A percentile compares a stretch with the other conserved stretches of the same genome.
Conservation (phyloP, 2,888 invertebrate genomes). For the Hymenopus coronatus region DNA sequence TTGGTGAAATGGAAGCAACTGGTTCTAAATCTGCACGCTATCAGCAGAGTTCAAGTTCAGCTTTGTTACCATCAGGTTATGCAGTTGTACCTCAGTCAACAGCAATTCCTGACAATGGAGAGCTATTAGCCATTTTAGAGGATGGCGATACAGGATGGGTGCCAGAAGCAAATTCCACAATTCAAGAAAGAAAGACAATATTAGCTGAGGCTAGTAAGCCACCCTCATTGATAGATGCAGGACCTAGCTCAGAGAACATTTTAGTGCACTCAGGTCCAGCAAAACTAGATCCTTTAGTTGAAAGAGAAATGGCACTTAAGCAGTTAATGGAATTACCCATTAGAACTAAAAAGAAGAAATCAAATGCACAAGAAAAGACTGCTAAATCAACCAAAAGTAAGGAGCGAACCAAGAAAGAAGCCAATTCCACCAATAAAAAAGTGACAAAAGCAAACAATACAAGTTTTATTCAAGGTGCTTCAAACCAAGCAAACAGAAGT, state of each 20-base stretch:
- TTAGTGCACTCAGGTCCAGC: slow-evolving; percentile 13
- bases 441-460: not conserved
- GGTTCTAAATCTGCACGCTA: slow-evolving; percentile 10
- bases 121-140: slow-evolving; percentile 56
- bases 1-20: slow-evolving; percentile 37
- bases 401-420: not conserved
- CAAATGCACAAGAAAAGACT: slow-evolving; percentile 12
- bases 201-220: not conserved
- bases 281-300: slow-evolving; percentile 48
- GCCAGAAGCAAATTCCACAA: slow-evolving; percentile 13
- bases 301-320: slow-evolving; percentile 56
- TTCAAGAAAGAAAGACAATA: not conserved
- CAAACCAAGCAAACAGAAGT: not conserved
- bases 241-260: not conserved
- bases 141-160: slow-evolving; percentile 47
- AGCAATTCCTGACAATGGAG: slow-evolving; percentile 49
- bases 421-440: not conserved
- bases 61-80: not conserved
- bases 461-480: not conserved
- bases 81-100: not conserved
- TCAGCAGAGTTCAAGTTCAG: not conserved
- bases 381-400: not conserved
- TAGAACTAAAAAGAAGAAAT: slow-evolving; percentile 18
- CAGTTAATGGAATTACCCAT: slow-evolving; percentile 53
- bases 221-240: not conserved